Percentiles rank a stretch among this genome's conserved stretches.
phyloP scores from a whole-genome alignment of 2,888 invertebrate genomes.

The Drosophila atroscutellata region DNA sequence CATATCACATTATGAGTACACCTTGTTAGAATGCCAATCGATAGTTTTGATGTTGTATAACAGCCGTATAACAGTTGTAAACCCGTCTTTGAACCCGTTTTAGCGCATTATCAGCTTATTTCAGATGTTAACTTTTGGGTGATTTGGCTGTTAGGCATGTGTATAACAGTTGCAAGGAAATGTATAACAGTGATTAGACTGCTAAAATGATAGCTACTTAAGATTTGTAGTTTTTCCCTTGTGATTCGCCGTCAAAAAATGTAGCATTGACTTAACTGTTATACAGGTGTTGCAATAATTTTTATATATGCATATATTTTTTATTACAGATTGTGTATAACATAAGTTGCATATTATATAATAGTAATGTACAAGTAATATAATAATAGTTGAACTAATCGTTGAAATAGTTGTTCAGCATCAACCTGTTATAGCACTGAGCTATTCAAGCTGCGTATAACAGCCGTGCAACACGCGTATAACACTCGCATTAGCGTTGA shows the following conservation, averaged over 20 bases:
- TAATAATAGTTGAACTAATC: not conserved
- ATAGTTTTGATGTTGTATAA: not conserved
- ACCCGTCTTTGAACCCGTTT: not conserved
- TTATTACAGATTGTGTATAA: too few species aligned
- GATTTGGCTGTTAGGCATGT: not conserved
- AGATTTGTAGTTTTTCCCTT: too few species aligned
- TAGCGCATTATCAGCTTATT: not conserved
- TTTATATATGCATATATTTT: too few species aligned
- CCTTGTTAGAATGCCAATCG: not conserved
- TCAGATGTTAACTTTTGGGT: not conserved
- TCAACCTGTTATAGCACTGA: not conserved
- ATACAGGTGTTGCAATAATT: too few species aligned
- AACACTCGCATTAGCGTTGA: slow-evolving; percentile 17
- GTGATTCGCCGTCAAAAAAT: too few species aligned
- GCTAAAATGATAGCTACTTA: too few species aligned
- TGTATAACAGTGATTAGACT: not conserved
- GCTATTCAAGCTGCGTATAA: not conserved
- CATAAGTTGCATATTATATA: too few species aligned
- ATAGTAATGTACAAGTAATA: too few species aligned
- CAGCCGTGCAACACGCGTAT: slow-evolving; percentile 10
- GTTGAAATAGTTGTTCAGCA: not conserved
- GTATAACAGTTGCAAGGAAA: not conserved
- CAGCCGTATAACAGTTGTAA: slow-evolving; percentile 5
- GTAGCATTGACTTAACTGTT: too few species aligned
- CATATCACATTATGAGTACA: not conserved